Base-by-base conservation (phyloP, 2,888 invertebrate genomes). In the Erebia epiphron region DNA sequence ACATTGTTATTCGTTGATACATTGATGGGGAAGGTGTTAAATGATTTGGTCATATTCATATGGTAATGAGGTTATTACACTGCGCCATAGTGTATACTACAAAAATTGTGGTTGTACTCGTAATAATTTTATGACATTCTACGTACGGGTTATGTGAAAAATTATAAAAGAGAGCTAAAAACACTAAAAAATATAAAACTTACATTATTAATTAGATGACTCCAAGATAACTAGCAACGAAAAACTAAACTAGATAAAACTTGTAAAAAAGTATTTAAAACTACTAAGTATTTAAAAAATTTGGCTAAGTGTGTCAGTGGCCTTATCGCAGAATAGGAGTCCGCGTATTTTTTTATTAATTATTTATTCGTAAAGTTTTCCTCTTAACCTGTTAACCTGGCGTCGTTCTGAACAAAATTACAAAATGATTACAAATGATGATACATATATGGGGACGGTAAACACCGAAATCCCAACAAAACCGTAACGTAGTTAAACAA, bases 371-470 rank as follows among this genome's bases (percentile, higher is more conserved):
- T 79, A 73, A 78, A 78, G 79, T 78, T 82, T 82, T 76, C 80
- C 81, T 79, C 80, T 77, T 88, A 86, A 87, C 87, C 88, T 77
- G 84, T 82, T 90, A 84, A 89, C 90, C 89, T 80, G 82, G 69
- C 74, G 75, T 78, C 79, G 73, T 74, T 77, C 77, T 73, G 78
- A 63, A 68, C 56, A 61, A 56, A 69, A 80, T 50, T 13, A 43
- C 43, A n/a, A n/a, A n/a, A n/a, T 65, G 13, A 21, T n/a, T n/a
- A n/a, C n/a, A n/a, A n/a, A n/a, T 41, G n/a, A 54, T 50, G 26
- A 50, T 75, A 76, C 77, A n/a, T n/a, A n/a, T n/a, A n/a, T 73
- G 68, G 79, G 76, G 78, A 77, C 79, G 76, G 77, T 74, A 78
- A 71, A 57, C 65, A 57, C 21, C 26, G 43, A 71, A 62, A 58